Base-by-base conservation (phyloP, 2,888 invertebrate species). In the Aleiodes testaceus region DNA sequence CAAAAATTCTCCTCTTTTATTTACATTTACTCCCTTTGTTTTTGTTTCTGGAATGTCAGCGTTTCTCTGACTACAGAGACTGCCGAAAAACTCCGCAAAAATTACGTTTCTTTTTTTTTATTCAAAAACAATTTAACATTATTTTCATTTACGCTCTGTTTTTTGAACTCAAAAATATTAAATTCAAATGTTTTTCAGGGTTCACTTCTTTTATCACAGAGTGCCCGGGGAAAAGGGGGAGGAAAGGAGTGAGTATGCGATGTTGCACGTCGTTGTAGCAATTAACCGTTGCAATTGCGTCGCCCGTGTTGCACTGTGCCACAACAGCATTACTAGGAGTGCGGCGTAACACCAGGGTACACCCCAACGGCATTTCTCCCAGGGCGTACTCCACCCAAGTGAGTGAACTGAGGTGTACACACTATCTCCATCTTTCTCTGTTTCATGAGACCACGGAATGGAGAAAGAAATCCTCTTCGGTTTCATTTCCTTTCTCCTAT, bases 241-340 rank as follows among this genome's bases (percentile, higher is more conserved):
- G 26, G 26, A 26, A 22, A 59, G 36, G 42, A 59, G 36, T 59
- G 59, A 36, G 59, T 42, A 36, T 59, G 59, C 59, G 36, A 59
- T 59, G 59, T 42, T 59, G 42, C 59, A 18, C 59, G 59, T 59
- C 59, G 59, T 55, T 55, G 55, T 55, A 55, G 55, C 59, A 59
- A 59, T 59, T 59, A 59, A 59, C 59, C 59, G 59, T 59, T 59
- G 36, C 59, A 59, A 59, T 59, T 59, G 59, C 59, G 59, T 59
- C 59, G 42, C 42, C 59, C 30, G 59, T 59, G 59, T 59, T 42
- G 59, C 16, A 59, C 36, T 36, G 7, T 59, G 36, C 59, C 59
- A 42, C 59, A 59, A 59, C 59, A 59, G 42, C 42, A 18, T 42
- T 59, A 59, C 42, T 42, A 18, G 59, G 11, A 36, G 42, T 59